phyloP scores from a whole-genome alignment of 2,113 vertebrate genomes.

The Saguinus midas region DNA sequence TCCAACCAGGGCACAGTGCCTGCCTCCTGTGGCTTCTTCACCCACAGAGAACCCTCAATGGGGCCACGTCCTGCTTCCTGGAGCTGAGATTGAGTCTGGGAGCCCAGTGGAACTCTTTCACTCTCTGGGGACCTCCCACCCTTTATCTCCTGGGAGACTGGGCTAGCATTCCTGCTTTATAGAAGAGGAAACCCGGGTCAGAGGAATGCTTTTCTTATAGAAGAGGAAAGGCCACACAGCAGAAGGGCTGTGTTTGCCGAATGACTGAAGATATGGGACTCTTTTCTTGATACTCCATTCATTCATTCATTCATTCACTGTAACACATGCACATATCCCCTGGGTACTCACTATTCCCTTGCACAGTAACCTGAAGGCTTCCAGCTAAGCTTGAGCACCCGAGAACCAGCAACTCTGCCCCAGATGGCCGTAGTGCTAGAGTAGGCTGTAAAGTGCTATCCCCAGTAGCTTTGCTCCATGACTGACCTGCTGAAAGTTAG shows the following conservation, averaged over 20 bases:
- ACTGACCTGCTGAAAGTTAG: not conserved
- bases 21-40: conserved; percentile 31
- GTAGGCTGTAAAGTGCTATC: not conserved
- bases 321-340: not conserved
- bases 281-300: not conserved
- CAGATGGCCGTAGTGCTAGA: not conserved
- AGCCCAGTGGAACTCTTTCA: not conserved
- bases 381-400: not conserved
- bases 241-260: not conserved
- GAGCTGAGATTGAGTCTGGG: not conserved
- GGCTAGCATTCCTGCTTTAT: not conserved
- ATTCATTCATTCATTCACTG: not conserved
- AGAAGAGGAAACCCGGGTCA: not conserved
- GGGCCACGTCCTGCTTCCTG: not conserved
- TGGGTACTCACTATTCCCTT: not conserved
- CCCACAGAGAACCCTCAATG: not conserved
- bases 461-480: not conserved
- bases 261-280: not conserved
- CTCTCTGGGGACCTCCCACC: not conserved
- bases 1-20: conserved; percentile 4
- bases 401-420: not conserved
- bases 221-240: not conserved
- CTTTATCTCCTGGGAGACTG: not conserved
- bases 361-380: not conserved
- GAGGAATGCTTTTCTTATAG: not conserved